Conservation (phyloP, 1,140 invertebrate species). For the Caenorhabditis latens region DNA sequence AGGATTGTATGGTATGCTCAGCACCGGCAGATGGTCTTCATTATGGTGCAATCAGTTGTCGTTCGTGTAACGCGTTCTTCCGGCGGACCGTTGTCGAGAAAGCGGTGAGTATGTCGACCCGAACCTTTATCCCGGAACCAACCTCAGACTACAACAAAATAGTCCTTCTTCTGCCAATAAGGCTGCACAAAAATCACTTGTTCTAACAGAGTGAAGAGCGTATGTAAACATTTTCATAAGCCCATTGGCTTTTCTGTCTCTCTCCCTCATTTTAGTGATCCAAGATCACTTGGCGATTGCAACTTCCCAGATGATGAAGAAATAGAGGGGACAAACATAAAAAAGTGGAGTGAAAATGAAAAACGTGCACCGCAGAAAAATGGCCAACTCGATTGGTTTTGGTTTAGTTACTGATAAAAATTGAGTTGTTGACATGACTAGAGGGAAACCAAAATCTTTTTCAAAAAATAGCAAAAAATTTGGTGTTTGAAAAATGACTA, state of each 20-base stretch:
- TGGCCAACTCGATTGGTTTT: not conserved
- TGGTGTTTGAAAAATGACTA: not conserved
- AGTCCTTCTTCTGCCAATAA: not conserved
- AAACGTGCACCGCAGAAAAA: not conserved
- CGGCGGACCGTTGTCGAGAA: constrained; percentile 61
- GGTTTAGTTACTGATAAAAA: constrained; percentile 22
- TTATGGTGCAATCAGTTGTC: constrained; percentile 65
- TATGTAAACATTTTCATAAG: constrained; percentile 49
- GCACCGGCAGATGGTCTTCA: constrained; percentile 64
- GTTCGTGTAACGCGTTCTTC: constrained; percentile 66
- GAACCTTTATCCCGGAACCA: not conserved
- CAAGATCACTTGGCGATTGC: not conserved
- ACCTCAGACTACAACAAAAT: not conserved
- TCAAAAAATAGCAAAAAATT: not conserved
- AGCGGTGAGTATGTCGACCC: constrained; percentile 27
- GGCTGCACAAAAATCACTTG: constrained; percentile 41
- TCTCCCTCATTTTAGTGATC: constrained; percentile 1
- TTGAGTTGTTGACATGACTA: not conserved
- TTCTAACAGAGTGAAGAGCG: constrained; percentile 37
- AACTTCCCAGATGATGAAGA: not conserved
- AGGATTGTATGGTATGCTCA: constrained; percentile 31
- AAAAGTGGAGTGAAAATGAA: too few species aligned
- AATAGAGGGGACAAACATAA: too few species aligned
- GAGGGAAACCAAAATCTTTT: not conserved
- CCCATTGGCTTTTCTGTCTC: constrained; percentile 34